Conservation (phyloP, 1,140 invertebrate species). For the Gerris buenoi region DNA sequence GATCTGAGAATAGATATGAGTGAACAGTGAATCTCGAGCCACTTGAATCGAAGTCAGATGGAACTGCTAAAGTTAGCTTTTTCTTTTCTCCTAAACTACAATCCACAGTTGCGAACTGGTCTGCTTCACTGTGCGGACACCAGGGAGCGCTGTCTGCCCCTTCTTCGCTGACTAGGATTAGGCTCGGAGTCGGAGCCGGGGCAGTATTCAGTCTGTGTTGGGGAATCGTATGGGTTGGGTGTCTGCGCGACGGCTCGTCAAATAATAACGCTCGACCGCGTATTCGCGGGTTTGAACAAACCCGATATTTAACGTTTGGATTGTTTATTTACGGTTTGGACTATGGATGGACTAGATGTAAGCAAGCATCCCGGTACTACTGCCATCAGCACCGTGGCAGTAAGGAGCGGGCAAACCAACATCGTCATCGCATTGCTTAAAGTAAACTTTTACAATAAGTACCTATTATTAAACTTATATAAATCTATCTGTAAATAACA, state of each 20-base stretch:
- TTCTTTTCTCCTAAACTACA: no score
- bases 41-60: no score
- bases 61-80: neutral
- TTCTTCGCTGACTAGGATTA: neutral
- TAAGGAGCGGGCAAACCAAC: conserved; percentile 69
- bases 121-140: neutral
- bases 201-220: conserved; percentile 4
- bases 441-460: conserved; percentile 52
- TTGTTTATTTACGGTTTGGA: neutral
- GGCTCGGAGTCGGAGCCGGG: neutral
- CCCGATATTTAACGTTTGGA: neutral
- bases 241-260: neutral
- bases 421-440: conserved; percentile 78
- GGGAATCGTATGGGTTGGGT: neutral
- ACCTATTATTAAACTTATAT: no score
- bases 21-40: no score
- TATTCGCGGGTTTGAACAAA: neutral
- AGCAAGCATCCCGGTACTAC: conserved; percentile 39
- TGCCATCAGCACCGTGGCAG: conserved; percentile 79
- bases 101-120: no score
- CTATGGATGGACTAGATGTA: neutral
- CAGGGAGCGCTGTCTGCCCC: neutral
- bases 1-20: no score
- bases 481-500: no score
- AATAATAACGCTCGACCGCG: neutral